Evolutionary conservation across 2,113 vertebrate species (phyloP).

Genomic region (Vireo altiloquus): DNA sequence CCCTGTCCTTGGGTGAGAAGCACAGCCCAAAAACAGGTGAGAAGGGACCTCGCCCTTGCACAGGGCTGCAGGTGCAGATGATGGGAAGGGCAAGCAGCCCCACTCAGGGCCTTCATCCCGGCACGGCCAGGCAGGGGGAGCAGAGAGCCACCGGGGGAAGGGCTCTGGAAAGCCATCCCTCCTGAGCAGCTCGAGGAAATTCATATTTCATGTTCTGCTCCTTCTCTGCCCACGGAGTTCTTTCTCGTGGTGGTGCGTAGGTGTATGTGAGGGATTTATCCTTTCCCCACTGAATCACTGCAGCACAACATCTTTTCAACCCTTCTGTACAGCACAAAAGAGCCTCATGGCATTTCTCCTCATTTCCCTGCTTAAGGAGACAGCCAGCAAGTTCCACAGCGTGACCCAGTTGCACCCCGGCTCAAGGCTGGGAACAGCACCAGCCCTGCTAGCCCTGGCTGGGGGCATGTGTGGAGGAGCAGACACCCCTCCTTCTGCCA

Average conservation of each 20-base stretch:
- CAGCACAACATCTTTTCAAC: constrained; percentile 65
- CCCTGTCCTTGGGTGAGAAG: rapidly evolving
- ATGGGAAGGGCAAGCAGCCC: neutral
- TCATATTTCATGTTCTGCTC: constrained; percentile 59
- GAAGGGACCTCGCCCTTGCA: rapidly evolving
- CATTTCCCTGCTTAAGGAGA: neutral
- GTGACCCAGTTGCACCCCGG: neutral
- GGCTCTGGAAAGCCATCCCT: neutral
- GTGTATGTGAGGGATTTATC: constrained; percentile 66
- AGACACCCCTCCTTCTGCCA: neutral
- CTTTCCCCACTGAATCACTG: constrained; percentile 68
- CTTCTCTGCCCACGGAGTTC: constrained; percentile 62
- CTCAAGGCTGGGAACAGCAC: neutral
- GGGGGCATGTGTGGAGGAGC: rapidly evolving
- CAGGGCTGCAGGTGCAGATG: neutral
- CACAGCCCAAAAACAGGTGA: rapidly evolving
- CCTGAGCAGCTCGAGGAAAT: constrained; percentile 44
- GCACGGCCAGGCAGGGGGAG: neutral
- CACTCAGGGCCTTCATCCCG: rapidly evolving
- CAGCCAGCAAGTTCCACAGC: neutral
- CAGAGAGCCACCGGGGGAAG: rapidly evolving
- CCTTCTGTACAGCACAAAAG: constrained; percentile 49
- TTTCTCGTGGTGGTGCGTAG: constrained; percentile 61
- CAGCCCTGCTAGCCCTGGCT: rapidly evolving
- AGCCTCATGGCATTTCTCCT: constrained; percentile 19